These are phyloP conservation scores for Adoxophyes honmai DNA, from an alignment of 1,140 invertebrate species.

Conservation along the genomic window DNA sequence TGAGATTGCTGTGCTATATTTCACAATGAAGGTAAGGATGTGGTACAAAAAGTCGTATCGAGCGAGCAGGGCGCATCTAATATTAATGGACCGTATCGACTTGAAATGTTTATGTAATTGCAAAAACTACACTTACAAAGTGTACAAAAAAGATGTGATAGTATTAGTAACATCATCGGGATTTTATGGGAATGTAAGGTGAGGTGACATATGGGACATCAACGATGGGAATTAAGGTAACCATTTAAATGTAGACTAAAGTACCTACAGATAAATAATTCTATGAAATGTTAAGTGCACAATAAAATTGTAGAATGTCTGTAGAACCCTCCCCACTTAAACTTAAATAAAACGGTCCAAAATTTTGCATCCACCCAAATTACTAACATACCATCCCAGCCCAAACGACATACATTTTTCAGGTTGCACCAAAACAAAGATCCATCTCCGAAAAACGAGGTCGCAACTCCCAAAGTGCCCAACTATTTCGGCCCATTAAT, in stretches of 20 bases:
- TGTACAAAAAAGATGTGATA: not conserved
- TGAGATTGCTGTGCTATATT: not conserved
- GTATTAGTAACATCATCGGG: too few relatives aligned
- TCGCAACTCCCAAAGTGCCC: not conserved
- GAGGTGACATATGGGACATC: too few relatives aligned
- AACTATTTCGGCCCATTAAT: slow-evolving; percentile 5
- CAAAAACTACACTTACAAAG: not conserved
- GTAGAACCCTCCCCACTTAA: not conserved
- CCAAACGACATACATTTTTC: not conserved
- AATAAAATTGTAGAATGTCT: not conserved
- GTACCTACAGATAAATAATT: too few relatives aligned
- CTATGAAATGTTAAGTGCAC: too few relatives aligned
- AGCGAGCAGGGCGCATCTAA: not conserved
- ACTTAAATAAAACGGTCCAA: not conserved
- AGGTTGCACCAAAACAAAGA: not conserved
- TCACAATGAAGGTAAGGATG: not conserved
- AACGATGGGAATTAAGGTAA: too few relatives aligned
- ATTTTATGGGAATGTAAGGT: too few relatives aligned
- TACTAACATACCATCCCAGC: not conserved
- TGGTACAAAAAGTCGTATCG: not conserved
- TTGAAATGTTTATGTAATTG: too few relatives aligned
- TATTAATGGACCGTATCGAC: not conserved
- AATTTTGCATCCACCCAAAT: not conserved
- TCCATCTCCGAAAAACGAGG: not conserved
- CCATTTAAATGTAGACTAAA: too few relatives aligned